Base-by-base conservation (phyloP, 2,797 vertebrate genomes). In the Nannoperca australis region DNA sequence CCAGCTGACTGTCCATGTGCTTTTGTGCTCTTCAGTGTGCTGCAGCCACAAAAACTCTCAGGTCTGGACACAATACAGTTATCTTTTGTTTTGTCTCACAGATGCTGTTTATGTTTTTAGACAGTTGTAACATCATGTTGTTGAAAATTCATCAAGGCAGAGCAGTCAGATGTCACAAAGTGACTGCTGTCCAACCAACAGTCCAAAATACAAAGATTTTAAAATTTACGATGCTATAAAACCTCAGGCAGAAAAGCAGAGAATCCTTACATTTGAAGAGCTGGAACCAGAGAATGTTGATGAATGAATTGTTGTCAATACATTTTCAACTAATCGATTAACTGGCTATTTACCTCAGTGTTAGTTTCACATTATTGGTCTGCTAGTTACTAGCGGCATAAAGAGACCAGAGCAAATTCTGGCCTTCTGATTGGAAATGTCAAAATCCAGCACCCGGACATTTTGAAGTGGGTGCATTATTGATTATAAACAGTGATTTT, bases 1-100 rank as follows among this genome's bases (percentile, higher is more conserved):
- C 75, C 82, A 88, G 85, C 79, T 87, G 84, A 84, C 72, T 66
- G 55, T 44, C 49, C 36, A 24, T 76, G 77, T 85, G 77, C 75
- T 75, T 70, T 66, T 67, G 64, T 78, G 77, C 64, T 59, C 65
- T 50, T 32, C 49, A 30, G 77, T 83, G 62, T 63, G 34, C 68
- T 44, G 27, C 64, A 56, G 54, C 66, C 47, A 55, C 38, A n/a
- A 34, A 74, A 56, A 24, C 50, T 27, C 38, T 77, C 55, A 49
- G 73, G 34, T 36, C 45, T 54, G 58, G 36, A 42, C 24, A 24
- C 22, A 40, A 42, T 36, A 49, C 1, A 70, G 30, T 27, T 56
- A 45, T 54, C 0, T 64, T 59, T 40, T 24, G 34, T 24, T 64
- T 85, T 44, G 10, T 78, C 65, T 75, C 9, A 64, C 24, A 40